These are phyloP conservation scores for Egretta garzetta DNA, from an alignment of 2,113 vertebrate species.

Conservation along the genomic window DNA sequence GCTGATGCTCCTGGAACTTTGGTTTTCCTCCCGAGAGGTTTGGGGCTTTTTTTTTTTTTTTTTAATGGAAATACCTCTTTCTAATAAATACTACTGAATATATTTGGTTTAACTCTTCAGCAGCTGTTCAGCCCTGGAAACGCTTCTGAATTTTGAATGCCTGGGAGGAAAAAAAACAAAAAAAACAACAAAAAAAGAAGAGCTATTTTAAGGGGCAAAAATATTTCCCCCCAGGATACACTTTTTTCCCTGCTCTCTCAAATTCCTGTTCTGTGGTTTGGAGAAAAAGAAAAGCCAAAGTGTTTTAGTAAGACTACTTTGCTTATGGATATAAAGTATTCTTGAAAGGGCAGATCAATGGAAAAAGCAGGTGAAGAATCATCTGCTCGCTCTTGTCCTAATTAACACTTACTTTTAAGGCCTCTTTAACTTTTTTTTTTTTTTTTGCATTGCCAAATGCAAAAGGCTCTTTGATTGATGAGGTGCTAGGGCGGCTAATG, in stretches of 20 bases:
- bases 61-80: background rate
- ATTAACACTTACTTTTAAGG: background rate
- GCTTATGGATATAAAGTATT: background rate
- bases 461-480: background rate
- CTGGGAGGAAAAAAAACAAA: rapidly evolving
- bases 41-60: background rate
- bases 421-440: background rate
- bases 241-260: background rate
- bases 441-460: background rate
- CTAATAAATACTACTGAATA: background rate
- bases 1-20: background rate
- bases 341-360: background rate
- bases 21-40: background rate
- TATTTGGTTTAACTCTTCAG: background rate
- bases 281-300: background rate
- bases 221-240: background rate
- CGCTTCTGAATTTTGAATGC: background rate
- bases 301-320: background rate
- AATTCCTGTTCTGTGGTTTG: background rate
- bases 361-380: background rate
- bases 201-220: background rate
- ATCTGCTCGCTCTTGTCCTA: background rate
- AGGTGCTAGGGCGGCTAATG: background rate
- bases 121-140: background rate
- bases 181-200: background rate